Evolutionary conservation across 2,797 vertebrate genomes (phyloP), one percentile per base, ranked within the genome.

Genomic region (Rousettus madagascariensis): DNA sequence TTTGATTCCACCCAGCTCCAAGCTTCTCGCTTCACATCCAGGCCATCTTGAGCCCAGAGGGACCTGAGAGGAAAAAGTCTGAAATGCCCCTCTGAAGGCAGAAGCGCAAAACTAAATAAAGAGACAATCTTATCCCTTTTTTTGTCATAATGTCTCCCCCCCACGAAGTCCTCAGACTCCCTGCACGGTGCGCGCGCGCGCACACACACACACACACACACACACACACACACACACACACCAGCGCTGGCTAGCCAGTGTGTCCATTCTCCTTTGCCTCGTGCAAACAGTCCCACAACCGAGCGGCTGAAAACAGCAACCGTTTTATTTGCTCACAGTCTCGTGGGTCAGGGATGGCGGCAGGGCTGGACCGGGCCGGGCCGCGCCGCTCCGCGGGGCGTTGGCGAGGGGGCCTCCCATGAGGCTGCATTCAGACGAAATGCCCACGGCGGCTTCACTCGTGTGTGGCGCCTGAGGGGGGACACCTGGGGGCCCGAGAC

Each of bases 401-500:
- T 33, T 1, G 1, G 53, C 20, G 6, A 0, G 46, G 55, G 22
- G 17, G 26, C 30, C 36, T 30, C n/a, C 43, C 65, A 1, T 0
- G 20, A 26, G 19, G 41, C 8, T 71, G 53, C 26, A 12, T 51
- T 69, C 51, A n/a, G 28, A 19, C 4, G 11, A 16, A 17, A 65
- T 28, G 7, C 43, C 57, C 22, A 17, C 33, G 26, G 7, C 38
- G 11, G 36, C 43, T 2, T 55, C 65, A 12, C 57, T 22, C 41
- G 0, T 0, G 1, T 5, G 26, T 30, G 24, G 33, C 9, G 0
- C 49, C 59, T 33, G 19, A 30, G 6, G 6, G 5, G 41, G n/a
- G 22, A 12, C 24, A 30, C 36, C 65, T 30, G 24, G 82, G 51
- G 63, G 36, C 28, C 63, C 28, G 36, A 28, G 46, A 16, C 79